Conservation (phyloP, 2,113 vertebrate species). For the Toxostoma redivivum region DNA sequence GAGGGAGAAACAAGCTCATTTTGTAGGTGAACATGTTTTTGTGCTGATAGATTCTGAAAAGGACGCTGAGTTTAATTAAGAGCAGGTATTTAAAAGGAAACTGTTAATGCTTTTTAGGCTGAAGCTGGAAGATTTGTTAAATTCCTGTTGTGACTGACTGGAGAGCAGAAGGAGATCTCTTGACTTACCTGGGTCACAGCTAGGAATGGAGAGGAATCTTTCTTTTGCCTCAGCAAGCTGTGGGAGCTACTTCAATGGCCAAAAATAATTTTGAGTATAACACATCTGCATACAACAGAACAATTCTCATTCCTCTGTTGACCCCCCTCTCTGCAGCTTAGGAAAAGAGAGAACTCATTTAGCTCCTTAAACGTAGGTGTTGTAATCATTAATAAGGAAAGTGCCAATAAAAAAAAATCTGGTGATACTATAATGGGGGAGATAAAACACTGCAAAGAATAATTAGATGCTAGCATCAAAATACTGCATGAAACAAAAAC, state of each 20-base stretch:
- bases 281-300: constrained; percentile 21
- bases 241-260: constrained; percentile 14
- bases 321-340: constrained; percentile 26
- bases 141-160: not conserved
- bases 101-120: not conserved
- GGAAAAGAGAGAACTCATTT: constrained; percentile 68
- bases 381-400: constrained; percentile 71
- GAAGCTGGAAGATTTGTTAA: not conserved
- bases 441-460: constrained; percentile 70
- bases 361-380: constrained; percentile 67
- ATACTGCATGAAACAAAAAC: constrained; percentile 67
- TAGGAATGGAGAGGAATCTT: not conserved
- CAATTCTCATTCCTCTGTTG: constrained; percentile 53
- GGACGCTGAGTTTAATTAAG: not conserved
- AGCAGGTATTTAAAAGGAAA: not conserved
- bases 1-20: not conserved
- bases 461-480: constrained; percentile 71
- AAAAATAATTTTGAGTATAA: constrained; percentile 26
- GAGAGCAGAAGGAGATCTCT: not conserved
- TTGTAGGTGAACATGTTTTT: not conserved
- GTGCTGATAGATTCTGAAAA: not conserved
- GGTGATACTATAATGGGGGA: constrained; percentile 71
- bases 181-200: not conserved
- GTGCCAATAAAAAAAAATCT: constrained; percentile 68
- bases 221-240: not conserved